These are phyloP conservation scores for Protobothrops mucrosquamatus DNA, from an alignment of 2,113 vertebrate genomes.

Conservation along the genomic window DNA sequence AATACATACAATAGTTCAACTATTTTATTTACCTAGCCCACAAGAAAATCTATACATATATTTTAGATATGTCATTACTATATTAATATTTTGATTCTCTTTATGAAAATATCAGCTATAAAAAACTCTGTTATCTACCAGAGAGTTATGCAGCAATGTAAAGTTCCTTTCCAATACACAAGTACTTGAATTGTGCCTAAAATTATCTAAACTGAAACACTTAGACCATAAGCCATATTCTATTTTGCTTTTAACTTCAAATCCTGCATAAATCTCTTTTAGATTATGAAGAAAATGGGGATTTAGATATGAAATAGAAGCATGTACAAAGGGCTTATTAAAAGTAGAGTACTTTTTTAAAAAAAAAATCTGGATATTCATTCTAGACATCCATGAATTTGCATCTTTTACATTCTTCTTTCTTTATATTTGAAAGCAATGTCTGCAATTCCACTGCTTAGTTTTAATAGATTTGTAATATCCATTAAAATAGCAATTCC, in stretches of 20 bases:
- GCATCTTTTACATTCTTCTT: neutral
- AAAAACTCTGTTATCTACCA: slow-evolving; percentile 20
- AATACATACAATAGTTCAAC: slow-evolving; percentile 32
- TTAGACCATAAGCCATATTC: neutral
- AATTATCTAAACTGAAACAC: neutral
- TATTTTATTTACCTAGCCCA: slow-evolving; percentile 52
- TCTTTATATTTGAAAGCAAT: neutral
- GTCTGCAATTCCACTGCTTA: neutral
- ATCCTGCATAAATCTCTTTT: neutral
- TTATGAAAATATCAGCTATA: neutral
- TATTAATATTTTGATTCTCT: rapidly evolving
- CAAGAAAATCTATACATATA: neutral
- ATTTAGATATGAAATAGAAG: neutral
- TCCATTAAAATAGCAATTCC: neutral
- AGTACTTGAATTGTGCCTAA: rapidly evolving
- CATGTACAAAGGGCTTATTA: neutral
- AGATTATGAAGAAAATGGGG: neutral
- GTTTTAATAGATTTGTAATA: neutral
- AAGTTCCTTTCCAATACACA: neutral
- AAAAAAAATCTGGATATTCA: neutral
- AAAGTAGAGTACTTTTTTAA: neutral
- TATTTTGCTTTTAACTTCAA: neutral
- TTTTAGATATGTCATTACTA: neutral
- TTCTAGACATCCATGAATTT: neutral
- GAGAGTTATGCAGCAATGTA: neutral